Percentiles rank a stretch among this genome's conserved stretches.
Evolutionary conservation across 92 coral and sea anemone genomes (phyloP).

Genomic region (Scolanthus callimorphus): DNA sequence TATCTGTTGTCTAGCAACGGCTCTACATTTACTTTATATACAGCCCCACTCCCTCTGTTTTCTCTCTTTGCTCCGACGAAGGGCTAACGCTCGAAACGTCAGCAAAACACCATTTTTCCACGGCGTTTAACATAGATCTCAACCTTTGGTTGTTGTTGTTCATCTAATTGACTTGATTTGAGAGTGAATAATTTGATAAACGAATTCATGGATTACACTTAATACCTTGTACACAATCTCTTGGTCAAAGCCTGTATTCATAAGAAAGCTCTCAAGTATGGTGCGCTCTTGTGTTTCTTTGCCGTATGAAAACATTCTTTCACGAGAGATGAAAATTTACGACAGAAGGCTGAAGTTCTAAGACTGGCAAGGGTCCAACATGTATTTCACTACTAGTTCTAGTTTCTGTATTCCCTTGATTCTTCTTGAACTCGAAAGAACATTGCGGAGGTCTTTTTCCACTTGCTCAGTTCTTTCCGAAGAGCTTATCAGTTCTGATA

Average conservation of each 20-base stretch:
- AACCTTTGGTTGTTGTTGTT: too few species aligned
- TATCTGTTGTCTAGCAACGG: too few species aligned
- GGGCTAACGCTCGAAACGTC: too few species aligned
- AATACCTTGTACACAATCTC: conserved; percentile 30
- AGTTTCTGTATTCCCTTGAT: not conserved
- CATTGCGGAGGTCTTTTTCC: not conserved
- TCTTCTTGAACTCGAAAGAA: not conserved
- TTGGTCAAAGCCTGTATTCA: not conserved
- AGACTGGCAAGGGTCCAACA: too few species aligned
- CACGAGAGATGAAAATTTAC: conserved; percentile 21
- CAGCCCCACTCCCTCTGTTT: too few species aligned
- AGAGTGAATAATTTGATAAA: not conserved
- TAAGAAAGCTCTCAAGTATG: conserved; percentile 22
- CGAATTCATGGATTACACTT: conserved; percentile 28
- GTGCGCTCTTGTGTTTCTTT: conserved; percentile 36
- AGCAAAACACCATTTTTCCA: too few species aligned
- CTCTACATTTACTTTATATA: too few species aligned
- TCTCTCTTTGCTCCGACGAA: too few species aligned
- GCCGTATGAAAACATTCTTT: conserved; percentile 19
- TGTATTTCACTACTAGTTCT: conserved; percentile 7
- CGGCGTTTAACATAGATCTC: too few species aligned
- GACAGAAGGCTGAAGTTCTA: conserved; percentile 28
- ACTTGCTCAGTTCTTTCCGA: not conserved
- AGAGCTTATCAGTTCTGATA: not conserved
- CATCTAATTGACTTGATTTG: not conserved